Evolutionary conservation across 2,113 vertebrate species (phyloP).

Genomic region (Pedetes capensis): DNA sequence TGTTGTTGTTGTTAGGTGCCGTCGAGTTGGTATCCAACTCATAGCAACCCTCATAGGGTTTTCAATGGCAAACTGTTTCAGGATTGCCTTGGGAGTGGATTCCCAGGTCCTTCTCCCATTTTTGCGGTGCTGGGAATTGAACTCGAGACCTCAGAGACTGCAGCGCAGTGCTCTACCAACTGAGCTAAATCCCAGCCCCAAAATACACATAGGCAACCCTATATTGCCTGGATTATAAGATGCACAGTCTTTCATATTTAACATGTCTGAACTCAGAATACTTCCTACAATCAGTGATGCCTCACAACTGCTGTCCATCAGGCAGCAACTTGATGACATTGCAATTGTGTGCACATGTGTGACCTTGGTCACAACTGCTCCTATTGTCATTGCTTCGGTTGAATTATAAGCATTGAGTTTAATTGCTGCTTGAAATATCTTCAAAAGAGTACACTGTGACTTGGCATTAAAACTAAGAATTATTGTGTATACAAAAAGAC

Average conservation of each 20-base stretch:
- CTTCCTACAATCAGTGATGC: neutral
- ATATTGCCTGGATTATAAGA: neutral
- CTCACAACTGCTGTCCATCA: neutral
- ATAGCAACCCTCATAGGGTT: no score
- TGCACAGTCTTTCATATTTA: neutral
- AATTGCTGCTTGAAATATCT: neutral
- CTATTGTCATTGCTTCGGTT: neutral
- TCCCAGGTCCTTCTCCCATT: no score
- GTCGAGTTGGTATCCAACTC: no score
- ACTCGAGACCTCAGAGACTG: no score
- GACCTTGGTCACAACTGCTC: neutral
- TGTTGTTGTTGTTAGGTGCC: no score
- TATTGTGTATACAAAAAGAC: neutral
- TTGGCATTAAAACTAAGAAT: neutral
- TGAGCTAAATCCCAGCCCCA: no score
- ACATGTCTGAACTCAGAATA: neutral
- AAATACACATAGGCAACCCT: neutral
- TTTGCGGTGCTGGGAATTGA: no score
- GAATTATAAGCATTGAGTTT: neutral
- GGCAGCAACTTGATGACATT: neutral
- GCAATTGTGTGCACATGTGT: neutral
- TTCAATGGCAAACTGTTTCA: no score
- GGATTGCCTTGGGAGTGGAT: no score
- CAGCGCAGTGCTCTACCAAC: no score
- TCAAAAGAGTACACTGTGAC: neutral